Percentiles rank a stretch among this genome's conserved stretches.
These are phyloP conservation scores for Malaclemys terrapin DNA, from an alignment of 2,113 vertebrate genomes.

Conservation along the genomic window DNA sequence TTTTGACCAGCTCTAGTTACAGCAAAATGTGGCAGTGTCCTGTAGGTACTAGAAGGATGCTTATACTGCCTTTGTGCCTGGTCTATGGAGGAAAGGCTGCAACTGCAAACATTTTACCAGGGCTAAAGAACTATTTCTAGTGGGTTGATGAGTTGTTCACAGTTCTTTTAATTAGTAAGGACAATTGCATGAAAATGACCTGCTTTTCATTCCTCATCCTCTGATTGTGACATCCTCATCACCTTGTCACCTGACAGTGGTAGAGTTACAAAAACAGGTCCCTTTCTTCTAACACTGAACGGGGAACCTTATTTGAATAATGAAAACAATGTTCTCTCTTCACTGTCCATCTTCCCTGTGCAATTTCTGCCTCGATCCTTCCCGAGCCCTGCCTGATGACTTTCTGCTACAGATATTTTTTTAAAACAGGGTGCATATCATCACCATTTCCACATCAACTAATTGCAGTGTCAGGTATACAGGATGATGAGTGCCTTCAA, in stretches of 20 bases:
- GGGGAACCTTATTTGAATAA: neutral
- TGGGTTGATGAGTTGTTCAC: neutral
- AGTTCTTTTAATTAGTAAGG: neutral
- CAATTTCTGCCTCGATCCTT: neutral
- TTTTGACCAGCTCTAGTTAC: neutral
- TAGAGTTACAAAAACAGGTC: neutral
- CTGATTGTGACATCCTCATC: neutral
- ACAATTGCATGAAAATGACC: neutral
- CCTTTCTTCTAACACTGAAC: neutral
- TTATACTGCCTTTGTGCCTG: neutral
- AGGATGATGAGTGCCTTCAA: neutral
- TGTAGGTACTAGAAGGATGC: no score
- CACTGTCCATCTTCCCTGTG: neutral
- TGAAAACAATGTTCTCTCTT: neutral
- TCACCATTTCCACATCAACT: neutral
- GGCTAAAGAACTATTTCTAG: neutral
- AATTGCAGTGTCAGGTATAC: neutral
- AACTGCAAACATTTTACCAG: neutral
- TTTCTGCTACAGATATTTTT: neutral
- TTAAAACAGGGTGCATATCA: neutral
- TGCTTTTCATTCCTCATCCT: neutral
- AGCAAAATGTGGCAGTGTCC: no score
- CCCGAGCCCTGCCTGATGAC: neutral
- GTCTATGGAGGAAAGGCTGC: neutral
- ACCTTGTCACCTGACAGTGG: neutral